phyloP scores from a whole-genome alignment of 2,888 invertebrate species.

The Boloria euphrosyne region DNA sequence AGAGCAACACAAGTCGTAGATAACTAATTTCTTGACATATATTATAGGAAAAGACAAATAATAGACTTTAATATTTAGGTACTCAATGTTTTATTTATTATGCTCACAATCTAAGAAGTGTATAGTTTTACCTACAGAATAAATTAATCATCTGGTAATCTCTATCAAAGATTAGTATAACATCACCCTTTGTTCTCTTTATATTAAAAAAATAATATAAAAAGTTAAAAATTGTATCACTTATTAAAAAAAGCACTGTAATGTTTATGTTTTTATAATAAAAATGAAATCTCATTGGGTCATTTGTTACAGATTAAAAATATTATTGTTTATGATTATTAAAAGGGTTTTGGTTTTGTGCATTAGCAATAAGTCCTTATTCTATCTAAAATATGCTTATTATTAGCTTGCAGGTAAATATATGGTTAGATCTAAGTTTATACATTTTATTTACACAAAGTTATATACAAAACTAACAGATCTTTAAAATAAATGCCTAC shows the following conservation, averaged over 20 bases:
- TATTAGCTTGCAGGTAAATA: conserved; percentile 47
- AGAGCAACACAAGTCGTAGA: too few species aligned
- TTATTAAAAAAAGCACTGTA: conserved; percentile 14
- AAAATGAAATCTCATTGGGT: conserved; percentile 34
- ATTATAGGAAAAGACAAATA: conserved; percentile 7
- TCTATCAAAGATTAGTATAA: conserved; percentile 58
- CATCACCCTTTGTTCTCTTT: conserved; percentile 44
- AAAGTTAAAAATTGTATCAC: conserved; percentile 17
- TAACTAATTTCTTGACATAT: background rate
- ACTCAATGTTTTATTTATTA: conserved; percentile 70
- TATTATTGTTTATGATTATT: conserved; percentile 32
- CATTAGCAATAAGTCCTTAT: conserved; percentile 41
- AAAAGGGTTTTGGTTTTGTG: conserved; percentile 36
- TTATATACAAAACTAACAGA: conserved; percentile 69
- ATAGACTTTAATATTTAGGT: conserved; percentile 46
- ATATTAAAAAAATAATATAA: conserved; percentile 29
- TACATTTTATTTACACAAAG: conserved; percentile 63
- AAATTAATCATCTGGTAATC: conserved; percentile 70
- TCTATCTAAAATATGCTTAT: conserved; percentile 44
- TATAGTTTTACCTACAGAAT: conserved; percentile 71
- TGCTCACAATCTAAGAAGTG: conserved; percentile 78
- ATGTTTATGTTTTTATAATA: conserved; percentile 7
- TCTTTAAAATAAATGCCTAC: conserved; percentile 53
- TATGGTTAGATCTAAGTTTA: conserved; percentile 51
- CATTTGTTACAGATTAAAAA: conserved; percentile 35